These are phyloP conservation scores for Gymnocephalus cernua DNA, from an alignment of 2,113 vertebrate species.

Conservation along the genomic window DNA sequence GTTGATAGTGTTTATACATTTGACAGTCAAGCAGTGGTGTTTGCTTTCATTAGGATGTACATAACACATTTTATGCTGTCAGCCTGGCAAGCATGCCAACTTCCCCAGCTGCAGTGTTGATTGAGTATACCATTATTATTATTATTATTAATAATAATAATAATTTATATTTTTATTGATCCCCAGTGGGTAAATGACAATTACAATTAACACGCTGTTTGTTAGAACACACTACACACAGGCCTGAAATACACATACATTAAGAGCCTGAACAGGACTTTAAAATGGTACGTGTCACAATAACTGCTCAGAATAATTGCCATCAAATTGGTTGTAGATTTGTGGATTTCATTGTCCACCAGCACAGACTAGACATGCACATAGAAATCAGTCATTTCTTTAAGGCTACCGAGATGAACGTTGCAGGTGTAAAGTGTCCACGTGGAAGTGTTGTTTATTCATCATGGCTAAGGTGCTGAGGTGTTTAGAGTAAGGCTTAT, in stretches of 20 bases:
- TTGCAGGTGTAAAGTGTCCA: slow-evolving; percentile 34
- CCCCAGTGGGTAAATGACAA: too few relatives aligned
- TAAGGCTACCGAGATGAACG: slow-evolving; percentile 55
- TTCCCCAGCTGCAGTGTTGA: background rate
- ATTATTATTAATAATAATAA: too few relatives aligned
- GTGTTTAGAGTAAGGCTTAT: slow-evolving; percentile 71
- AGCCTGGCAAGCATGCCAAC: background rate
- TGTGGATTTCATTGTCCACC: background rate
- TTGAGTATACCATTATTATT: background rate
- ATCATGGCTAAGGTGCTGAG: slow-evolving; percentile 70
- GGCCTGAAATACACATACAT: background rate
- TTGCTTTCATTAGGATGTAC: background rate
- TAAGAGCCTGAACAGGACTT: background rate
- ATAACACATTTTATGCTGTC: background rate
- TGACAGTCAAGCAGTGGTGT: background rate
- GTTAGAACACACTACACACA: too few relatives aligned
- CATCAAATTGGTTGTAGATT: background rate
- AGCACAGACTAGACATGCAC: background rate
- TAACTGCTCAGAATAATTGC: background rate
- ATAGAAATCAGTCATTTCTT: slow-evolving; percentile 20
- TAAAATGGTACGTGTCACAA: background rate
- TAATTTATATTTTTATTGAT: too few relatives aligned
- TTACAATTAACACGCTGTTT: too few relatives aligned
- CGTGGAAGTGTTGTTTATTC: slow-evolving; percentile 35
- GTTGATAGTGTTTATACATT: background rate